Evolutionary conservation across 2,888 invertebrate genomes (phyloP), one percentile per base, ranked within the genome.

Genomic region (Drosophila suboccidentalis): DNA sequence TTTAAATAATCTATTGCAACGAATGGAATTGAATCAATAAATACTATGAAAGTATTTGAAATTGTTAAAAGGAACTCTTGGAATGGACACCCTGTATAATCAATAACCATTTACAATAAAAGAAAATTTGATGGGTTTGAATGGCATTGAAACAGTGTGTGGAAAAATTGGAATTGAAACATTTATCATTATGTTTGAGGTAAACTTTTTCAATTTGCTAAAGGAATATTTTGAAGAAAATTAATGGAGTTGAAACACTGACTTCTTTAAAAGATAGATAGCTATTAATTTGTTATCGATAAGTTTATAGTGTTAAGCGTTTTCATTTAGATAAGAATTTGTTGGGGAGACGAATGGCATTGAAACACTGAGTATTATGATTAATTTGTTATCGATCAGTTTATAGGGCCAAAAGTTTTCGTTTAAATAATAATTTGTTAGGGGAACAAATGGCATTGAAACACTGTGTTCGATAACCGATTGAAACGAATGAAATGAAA

Each of bases 111-210:
- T 26, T 26, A 26, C 26, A 26, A 5, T 34, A 11, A 34, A 11
- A 34, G 3, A 34, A 38, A n/a, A 36, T 15, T 10, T 5, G 1
- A 22, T 9, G 6, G 11, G 26, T 15, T 26, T 15, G 26, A 1
- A 5, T 17, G 15, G n/a, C 2, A 15, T 3, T 8, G 9, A 43
- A 17, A 43, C 43, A 43, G 4, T 34, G 4, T 4, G 34, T 17
- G 17, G 32, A 43, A 43, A 19, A 10, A 22, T 29, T 34, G 19
- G 43, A 36, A 57, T 36, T 34, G 41, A 19, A 64, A 59, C n/a
- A 47, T 5, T 2, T 3, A 44, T 1, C 1, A 2, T 17, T 39
- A 9, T 0, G 8, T n/a, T 38, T n/a, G 6, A n/a, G n/a, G 8
- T 9, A 9, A 10, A n/a, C 9, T 10, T n/a, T 8, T 0, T 8